These are phyloP conservation scores for Mycetomoellerius zeteki DNA, from an alignment of 1,140 invertebrate genomes.

Conservation along the genomic window DNA sequence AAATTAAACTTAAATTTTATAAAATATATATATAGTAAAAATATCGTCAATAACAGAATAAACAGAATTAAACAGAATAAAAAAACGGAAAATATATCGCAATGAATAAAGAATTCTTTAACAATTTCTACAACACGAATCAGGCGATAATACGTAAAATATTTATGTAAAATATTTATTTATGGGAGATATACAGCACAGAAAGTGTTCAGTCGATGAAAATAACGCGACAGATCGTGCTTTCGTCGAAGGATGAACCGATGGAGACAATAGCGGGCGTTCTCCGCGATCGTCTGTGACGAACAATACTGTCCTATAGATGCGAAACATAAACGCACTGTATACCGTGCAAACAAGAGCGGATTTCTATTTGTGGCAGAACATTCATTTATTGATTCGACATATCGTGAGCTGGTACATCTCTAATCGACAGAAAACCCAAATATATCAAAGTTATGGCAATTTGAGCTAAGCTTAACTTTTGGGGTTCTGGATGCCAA, in stretches of 20 bases:
- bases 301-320: constrained; percentile 31
- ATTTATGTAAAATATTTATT: constrained; percentile 5
- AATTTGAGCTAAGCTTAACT: background rate
- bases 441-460: background rate
- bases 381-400: constrained; percentile 44
- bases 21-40: too few relatives aligned
- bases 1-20: too few relatives aligned
- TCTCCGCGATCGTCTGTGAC: constrained; percentile 28
- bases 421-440: constrained; percentile 21
- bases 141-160: background rate
- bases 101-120: too few relatives aligned
- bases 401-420: constrained; percentile 6
- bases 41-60: too few relatives aligned
- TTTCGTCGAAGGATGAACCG: constrained; percentile 32
- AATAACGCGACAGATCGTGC: constrained; percentile 11
- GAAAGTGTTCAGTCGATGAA: constrained; percentile 13
- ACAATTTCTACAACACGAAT: background rate
- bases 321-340: constrained; percentile 13
- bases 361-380: constrained; percentile 41
- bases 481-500: background rate
- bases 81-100: too few relatives aligned
- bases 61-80: too few relatives aligned
- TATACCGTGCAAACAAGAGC: constrained; percentile 16
- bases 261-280: constrained; percentile 19
- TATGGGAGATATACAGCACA: background rate